Conservation (phyloP, 1,140 invertebrate species). For the Conus betulinus region DNA sequence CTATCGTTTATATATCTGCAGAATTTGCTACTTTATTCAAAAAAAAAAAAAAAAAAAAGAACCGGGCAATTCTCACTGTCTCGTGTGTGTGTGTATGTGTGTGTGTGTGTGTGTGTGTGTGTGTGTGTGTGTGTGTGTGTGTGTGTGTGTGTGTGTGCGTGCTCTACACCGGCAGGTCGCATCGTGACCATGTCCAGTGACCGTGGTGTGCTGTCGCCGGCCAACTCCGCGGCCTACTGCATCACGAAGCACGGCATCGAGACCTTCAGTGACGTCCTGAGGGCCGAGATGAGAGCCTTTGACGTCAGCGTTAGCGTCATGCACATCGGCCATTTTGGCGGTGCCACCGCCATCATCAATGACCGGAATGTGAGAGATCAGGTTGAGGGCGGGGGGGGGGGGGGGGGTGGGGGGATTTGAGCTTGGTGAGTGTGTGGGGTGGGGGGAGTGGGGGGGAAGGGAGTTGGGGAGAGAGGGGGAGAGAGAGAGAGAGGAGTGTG, state of each 20-base stretch:
- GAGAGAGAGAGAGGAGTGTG: neutral
- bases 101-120: too few species aligned
- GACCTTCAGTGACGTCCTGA: slow-evolving; percentile 69
- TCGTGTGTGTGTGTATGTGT: neutral
- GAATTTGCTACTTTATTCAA: too few species aligned
- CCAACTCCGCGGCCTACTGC: slow-evolving; percentile 84
- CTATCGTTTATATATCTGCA: too few species aligned
- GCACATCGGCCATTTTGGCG: slow-evolving; percentile 72
- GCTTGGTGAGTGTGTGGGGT: neutral
- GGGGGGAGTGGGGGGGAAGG: neutral
- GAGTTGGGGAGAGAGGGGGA: neutral
- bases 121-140: neutral
- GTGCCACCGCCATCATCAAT: slow-evolving; percentile 56
- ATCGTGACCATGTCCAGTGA: slow-evolving; percentile 89
- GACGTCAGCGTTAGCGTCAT: slow-evolving; percentile 68
- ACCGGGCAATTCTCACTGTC: too few species aligned
- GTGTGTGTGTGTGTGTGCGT: neutral
- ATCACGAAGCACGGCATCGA: slow-evolving; percentile 87
- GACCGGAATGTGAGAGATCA: slow-evolving; percentile 31
- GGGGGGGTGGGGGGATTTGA: neutral
- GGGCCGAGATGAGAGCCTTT: slow-evolving; percentile 69
- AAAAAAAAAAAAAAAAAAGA: too few species aligned
- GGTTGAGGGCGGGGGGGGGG: too few species aligned
- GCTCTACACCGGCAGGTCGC: slow-evolving; percentile 74
- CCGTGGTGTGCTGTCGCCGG: slow-evolving; percentile 83